Evolutionary conservation across 92 coral and sea anemone species (phyloP).

Genomic region (Epizoanthus scotinus): DNA sequence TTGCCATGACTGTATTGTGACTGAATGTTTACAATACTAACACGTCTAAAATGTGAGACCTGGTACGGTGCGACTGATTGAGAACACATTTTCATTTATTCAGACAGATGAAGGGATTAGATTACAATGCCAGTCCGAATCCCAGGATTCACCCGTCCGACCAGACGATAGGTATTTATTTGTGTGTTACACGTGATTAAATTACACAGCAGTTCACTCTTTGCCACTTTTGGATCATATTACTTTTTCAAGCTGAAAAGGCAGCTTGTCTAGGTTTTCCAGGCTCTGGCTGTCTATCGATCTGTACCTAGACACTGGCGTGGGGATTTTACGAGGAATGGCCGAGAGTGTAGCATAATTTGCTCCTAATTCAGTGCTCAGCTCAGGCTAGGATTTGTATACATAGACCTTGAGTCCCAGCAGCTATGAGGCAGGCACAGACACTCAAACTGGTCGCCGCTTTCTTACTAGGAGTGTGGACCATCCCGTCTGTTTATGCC

Average conservation of each 20-base stretch:
- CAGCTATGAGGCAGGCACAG: conserved; percentile 4
- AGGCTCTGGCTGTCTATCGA: conserved; percentile 29
- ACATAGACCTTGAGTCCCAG: neutral
- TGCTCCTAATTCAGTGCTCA: neutral
- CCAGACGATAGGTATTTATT: conserved; percentile 46
- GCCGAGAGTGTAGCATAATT: conserved; percentile 31
- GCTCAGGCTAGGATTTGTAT: conserved; percentile 15
- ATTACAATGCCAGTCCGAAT: neutral
- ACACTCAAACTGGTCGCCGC: neutral
- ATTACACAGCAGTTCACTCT: conserved; percentile 39
- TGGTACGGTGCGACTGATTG: too few relatives aligned
- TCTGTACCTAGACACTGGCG: conserved; percentile 30
- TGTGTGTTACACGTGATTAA: conserved; percentile 41
- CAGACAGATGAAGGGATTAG: conserved; percentile 28
- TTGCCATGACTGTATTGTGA: too few relatives aligned
- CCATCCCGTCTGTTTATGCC: conserved; percentile 11
- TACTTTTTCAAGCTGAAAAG: conserved; percentile 28
- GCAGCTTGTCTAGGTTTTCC: conserved; percentile 27
- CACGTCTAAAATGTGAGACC: too few relatives aligned
- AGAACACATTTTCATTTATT: neutral
- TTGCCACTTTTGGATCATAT: conserved; percentile 23
- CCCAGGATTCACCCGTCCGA: conserved; percentile 24
- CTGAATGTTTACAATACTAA: too few relatives aligned
- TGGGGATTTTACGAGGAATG: conserved; percentile 39
- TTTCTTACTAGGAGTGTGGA: conserved; percentile 29